These are phyloP conservation scores for Lycaena phlaeas DNA, from an alignment of 2,888 invertebrate species.

Conservation along the genomic window DNA sequence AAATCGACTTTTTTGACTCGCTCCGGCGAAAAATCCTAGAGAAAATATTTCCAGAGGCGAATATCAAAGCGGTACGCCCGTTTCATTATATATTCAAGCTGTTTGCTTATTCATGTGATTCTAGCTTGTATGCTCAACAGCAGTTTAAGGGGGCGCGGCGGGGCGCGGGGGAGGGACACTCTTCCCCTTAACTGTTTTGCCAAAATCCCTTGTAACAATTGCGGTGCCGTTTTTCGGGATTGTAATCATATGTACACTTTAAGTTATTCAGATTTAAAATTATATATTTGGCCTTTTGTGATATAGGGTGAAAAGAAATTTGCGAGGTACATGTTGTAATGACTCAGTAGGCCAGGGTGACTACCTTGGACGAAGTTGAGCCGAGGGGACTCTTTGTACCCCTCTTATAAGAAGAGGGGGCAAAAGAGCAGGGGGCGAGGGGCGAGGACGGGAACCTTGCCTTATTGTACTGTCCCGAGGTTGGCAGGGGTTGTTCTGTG, in stretches of 20 bases:
- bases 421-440: too few relatives aligned
- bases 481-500: too few relatives aligned
- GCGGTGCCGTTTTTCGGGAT: neutral
- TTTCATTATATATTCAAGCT: conserved; percentile 8
- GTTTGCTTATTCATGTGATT: conserved; percentile 9
- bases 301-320: too few relatives aligned
- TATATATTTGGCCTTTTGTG: too few relatives aligned
- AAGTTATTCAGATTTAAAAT: too few relatives aligned
- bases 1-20: conserved; percentile 5
- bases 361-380: too few relatives aligned
- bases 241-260: neutral
- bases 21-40: conserved; percentile 1
- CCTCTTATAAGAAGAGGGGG: too few relatives aligned
- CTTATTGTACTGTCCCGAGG: too few relatives aligned
- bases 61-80: conserved; percentile 7
- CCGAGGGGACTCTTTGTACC: too few relatives aligned
- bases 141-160: conserved; percentile 7
- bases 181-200: conserved; percentile 3
- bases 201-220: conserved; percentile 6
- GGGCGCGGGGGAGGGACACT: conserved; percentile 1
- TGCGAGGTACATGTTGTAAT: too few relatives aligned
- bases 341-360: too few relatives aligned
- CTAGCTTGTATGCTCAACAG: conserved; percentile 7
- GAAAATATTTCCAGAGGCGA: conserved; percentile 4
- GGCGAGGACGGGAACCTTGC: too few relatives aligned